phyloP scores from a whole-genome alignment of 2,113 vertebrate species.

The Caloenas nicobarica region DNA sequence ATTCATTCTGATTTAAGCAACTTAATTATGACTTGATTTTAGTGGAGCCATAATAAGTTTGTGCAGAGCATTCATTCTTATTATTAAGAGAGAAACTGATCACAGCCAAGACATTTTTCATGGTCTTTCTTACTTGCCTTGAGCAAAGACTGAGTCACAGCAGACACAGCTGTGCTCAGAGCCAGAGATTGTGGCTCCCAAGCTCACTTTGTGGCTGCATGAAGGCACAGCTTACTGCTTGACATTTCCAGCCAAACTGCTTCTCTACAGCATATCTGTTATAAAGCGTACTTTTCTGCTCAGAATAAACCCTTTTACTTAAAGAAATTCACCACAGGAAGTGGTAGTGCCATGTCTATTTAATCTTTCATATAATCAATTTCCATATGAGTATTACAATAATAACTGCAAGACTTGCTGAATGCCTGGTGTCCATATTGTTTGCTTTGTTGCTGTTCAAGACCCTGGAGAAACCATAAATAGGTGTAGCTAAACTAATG shows the following conservation, averaged over 20 bases:
- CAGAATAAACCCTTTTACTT: background rate
- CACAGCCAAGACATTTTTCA: background rate
- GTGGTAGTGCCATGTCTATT: background rate
- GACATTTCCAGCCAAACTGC: background rate
- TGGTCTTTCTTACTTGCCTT: background rate
- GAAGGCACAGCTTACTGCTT: background rate
- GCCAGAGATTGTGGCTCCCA: background rate
- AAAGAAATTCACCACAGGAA: background rate
- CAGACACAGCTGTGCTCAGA: background rate
- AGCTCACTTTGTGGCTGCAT: background rate
- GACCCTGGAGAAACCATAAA: background rate
- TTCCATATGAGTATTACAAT: background rate
- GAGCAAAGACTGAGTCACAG: background rate
- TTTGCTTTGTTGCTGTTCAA: background rate
- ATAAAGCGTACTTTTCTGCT: background rate
- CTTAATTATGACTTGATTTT: background rate
- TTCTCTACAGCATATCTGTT: background rate
- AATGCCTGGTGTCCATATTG: background rate
- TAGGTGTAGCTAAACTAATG: background rate
- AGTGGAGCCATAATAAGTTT: background rate
- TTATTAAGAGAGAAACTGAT: background rate
- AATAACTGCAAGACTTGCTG: background rate
- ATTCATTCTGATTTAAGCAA: background rate
- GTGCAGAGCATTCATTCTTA: background rate
- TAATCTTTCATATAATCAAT: background rate